Percentiles rank a stretch among this genome's conserved stretches.
Evolutionary conservation across 2,888 invertebrate genomes (phyloP).

Genomic region (Apoda limacodes): DNA sequence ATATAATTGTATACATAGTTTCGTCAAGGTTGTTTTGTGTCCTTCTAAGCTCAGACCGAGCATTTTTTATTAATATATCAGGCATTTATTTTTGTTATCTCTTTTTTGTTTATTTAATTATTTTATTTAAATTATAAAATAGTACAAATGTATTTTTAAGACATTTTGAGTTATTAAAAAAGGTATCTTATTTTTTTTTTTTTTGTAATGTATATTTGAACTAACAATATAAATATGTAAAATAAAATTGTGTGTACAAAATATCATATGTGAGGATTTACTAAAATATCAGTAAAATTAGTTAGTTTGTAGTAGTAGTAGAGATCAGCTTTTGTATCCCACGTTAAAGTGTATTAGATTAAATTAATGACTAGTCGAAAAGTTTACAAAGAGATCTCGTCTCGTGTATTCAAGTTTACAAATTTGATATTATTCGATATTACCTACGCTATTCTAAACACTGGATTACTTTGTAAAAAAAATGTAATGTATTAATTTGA

Average conservation of each 20-base stretch:
- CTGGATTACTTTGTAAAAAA: too few species aligned
- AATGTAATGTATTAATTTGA: too few species aligned
- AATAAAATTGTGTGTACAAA: constrained; percentile 51
- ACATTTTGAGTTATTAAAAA: constrained; percentile 22
- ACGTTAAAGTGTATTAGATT: constrained; percentile 36
- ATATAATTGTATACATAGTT: too few species aligned
- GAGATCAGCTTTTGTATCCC: constrained; percentile 55
- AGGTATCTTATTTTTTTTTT: constrained; percentile 17
- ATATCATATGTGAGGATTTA: constrained; percentile 31
- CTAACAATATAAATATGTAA: constrained; percentile 36
- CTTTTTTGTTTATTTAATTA: constrained; percentile 28
- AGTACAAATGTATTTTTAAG: constrained; percentile 64
- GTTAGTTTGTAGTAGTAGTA: constrained; percentile 25
- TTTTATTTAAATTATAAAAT: constrained; percentile 51
- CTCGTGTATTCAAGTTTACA: too few species aligned
- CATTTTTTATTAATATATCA: too few species aligned
- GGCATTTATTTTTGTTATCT: too few species aligned
- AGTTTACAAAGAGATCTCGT: constrained; percentile 32
- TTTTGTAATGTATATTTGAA: constrained; percentile 33
- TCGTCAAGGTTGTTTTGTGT: too few species aligned
- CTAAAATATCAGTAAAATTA: constrained; percentile 39
- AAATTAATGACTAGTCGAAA: constrained; percentile 46
- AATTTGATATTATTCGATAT: constrained; percentile 45
- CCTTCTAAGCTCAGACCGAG: too few species aligned
- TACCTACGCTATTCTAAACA: too few species aligned